A percentile compares a stretch with the other conserved stretches of the same genome.
phyloP scores from a whole-genome alignment of 2,113 vertebrate species.

The Potamarius usumacintae region DNA sequence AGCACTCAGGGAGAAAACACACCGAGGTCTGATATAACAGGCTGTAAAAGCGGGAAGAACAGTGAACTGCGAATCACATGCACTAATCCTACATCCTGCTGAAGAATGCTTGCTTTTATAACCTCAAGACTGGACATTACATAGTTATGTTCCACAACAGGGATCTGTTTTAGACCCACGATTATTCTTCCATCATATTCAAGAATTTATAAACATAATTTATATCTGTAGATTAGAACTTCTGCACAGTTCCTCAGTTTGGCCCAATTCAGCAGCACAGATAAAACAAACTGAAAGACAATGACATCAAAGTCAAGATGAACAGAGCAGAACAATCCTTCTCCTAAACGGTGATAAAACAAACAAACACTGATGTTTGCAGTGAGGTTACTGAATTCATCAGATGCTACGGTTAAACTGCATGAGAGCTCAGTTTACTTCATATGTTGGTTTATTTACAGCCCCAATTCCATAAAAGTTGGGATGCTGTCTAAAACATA shows the following conservation, averaged over 20 bases:
- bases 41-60: not conserved
- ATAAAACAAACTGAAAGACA: not conserved
- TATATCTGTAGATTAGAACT: not conserved
- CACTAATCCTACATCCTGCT: not conserved
- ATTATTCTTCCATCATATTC: not conserved
- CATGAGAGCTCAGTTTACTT: too few relatives aligned
- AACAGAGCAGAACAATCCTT: too few relatives aligned
- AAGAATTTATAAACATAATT: not conserved
- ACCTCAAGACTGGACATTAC: not conserved
- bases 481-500: too few relatives aligned
- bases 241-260: not conserved
- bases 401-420: too few relatives aligned
- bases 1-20: slow-evolving; percentile 15
- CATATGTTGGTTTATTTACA: too few relatives aligned
- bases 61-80: not conserved
- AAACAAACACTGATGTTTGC: not conserved
- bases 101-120: not conserved
- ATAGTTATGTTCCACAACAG: not conserved
- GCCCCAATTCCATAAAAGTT: too few relatives aligned
- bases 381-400: not conserved
- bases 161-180: not conserved
- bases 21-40: not conserved
- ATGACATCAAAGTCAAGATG: too few relatives aligned
- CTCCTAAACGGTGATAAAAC: not conserved
- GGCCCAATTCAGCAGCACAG: too few relatives aligned